phyloP scores from a whole-genome alignment of 2,797 vertebrate species.

The Enteromius thamalakanensis region DNA sequence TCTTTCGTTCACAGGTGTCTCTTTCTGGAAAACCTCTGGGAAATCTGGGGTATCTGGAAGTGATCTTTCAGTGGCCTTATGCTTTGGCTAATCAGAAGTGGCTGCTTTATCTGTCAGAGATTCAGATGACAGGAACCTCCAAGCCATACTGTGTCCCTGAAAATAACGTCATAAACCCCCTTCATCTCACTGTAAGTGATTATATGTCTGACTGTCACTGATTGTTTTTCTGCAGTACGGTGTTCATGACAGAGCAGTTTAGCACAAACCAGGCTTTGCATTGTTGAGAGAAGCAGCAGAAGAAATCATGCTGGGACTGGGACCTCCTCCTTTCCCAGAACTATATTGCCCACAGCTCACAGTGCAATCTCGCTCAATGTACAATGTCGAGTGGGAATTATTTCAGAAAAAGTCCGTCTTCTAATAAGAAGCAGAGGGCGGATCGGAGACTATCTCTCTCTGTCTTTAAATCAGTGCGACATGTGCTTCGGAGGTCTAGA shows the following conservation, averaged over 20 bases:
- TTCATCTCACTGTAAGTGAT: constrained; percentile 81
- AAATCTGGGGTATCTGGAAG: constrained; percentile 76
- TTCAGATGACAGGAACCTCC: constrained; percentile 74
- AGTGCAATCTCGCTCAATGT: constrained; percentile 13
- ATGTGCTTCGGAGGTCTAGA: constrained; percentile 1
- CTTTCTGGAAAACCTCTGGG: constrained; percentile 74
- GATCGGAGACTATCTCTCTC: constrained; percentile 7
- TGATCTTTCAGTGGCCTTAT: constrained; percentile 88
- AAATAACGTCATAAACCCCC: constrained; percentile 80
- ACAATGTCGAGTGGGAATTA: constrained; percentile 16
- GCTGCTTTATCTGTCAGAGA: constrained; percentile 88
- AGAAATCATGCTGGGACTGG: constrained; percentile 17
- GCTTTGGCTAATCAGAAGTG: constrained; percentile 89
- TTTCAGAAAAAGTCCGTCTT: constrained; percentile 18
- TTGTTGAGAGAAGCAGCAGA: not conserved
- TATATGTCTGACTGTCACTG: not conserved
- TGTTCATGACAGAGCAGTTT: not conserved
- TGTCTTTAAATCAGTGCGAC: constrained; percentile 22
- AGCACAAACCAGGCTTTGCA: constrained; percentile 1
- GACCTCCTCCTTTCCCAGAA: constrained; percentile 9
- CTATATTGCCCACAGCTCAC: not conserved
- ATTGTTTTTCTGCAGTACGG: constrained; percentile 6
- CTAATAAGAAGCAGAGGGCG: not conserved
- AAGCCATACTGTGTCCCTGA: constrained; percentile 74
- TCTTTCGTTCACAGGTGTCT: constrained; percentile 27